A percentile compares a stretch with the other conserved stretches of the same genome.
Evolutionary conservation across 2,888 invertebrate species (phyloP).

Genomic region (Uropetala carovei): DNA sequence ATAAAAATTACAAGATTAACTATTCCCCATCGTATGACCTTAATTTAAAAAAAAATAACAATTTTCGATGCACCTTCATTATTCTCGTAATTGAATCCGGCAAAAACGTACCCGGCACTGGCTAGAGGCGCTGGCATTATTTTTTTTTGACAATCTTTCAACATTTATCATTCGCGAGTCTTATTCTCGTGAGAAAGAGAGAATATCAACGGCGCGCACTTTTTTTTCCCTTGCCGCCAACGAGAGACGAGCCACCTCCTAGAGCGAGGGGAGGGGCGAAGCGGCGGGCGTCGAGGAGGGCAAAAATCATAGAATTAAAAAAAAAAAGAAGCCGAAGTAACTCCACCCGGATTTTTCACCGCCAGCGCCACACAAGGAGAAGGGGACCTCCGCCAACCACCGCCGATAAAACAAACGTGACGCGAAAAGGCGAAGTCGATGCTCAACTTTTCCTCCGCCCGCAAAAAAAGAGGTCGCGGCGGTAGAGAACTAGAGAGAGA

Average conservation of each 20-base stretch:
- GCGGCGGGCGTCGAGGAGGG: background rate
- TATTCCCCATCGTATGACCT: too few species aligned
- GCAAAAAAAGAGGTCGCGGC: background rate
- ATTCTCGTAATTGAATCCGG: background rate
- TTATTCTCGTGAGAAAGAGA: background rate
- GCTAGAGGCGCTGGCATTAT: background rate
- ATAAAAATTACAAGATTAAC: too few species aligned
- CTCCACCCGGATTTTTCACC: background rate
- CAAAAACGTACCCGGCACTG: background rate
- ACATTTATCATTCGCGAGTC: background rate
- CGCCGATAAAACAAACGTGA: constrained; percentile 43
- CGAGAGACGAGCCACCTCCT: background rate
- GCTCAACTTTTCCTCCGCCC: constrained; percentile 30
- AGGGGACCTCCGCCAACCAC: background rate
- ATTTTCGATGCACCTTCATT: too few species aligned
- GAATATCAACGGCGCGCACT: background rate
- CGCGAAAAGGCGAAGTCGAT: constrained; percentile 18
- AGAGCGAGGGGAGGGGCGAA: background rate
- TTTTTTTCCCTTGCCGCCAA: background rate
- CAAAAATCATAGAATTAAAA: constrained; percentile 31
- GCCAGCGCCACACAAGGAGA: background rate
- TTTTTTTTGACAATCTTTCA: background rate
- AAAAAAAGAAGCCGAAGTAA: constrained; percentile 25
- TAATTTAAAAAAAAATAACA: too few species aligned
- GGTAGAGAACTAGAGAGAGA: background rate